Evolutionary conservation across 2,113 vertebrate genomes (phyloP).

Genomic region (Formicarius rufipectus): DNA sequence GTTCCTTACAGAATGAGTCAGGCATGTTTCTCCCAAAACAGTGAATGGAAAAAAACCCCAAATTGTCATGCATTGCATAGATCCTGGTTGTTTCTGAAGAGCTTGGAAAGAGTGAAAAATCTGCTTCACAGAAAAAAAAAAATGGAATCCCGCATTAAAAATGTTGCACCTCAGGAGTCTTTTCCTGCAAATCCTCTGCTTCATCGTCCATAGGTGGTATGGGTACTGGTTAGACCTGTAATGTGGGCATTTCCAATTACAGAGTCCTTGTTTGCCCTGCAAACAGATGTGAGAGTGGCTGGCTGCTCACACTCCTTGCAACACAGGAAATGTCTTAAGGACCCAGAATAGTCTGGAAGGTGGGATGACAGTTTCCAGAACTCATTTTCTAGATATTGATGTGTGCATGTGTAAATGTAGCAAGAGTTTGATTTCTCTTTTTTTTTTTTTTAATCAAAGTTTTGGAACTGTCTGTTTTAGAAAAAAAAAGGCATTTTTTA

Average conservation of each 20-base stretch:
- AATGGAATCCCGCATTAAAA: background rate
- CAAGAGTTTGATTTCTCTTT: background rate
- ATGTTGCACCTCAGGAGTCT: fast-evolving
- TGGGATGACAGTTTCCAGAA: background rate
- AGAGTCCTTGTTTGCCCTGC: background rate
- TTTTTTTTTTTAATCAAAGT: background rate
- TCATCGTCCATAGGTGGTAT: background rate
- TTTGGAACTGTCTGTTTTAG: background rate
- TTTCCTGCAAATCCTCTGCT: background rate
- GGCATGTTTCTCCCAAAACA: background rate
- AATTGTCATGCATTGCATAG: fast-evolving
- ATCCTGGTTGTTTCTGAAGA: background rate
- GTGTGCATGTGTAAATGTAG: background rate
- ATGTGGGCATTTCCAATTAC: too few relatives aligned
- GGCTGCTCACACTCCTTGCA: background rate
- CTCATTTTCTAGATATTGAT: background rate
- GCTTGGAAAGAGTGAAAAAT: background rate
- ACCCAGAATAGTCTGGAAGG: background rate
- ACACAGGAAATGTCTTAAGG: fast-evolving
- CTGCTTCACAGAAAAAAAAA: background rate
- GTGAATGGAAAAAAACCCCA: background rate
- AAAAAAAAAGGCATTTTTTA: background rate
- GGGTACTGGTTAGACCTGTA: background rate
- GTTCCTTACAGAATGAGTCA: background rate
- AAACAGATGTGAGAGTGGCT: background rate